Evolutionary conservation across 2,113 vertebrate species (phyloP).

Genomic region (Corythaeola cristata): DNA sequence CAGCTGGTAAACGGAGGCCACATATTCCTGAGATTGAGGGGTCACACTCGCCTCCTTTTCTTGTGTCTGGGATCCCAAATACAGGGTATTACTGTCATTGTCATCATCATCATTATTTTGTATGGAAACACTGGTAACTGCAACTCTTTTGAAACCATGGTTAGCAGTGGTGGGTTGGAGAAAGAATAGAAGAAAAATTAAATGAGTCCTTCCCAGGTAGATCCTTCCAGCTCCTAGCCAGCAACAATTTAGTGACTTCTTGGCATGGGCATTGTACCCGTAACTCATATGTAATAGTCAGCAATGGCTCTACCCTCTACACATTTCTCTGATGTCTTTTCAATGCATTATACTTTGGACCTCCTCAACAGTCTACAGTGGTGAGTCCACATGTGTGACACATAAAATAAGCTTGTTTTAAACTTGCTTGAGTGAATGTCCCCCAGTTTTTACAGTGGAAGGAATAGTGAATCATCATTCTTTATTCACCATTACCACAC

Average conservation of each 20-base stretch:
- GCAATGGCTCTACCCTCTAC: too few species aligned
- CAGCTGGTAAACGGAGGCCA: neutral
- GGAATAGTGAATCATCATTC: neutral
- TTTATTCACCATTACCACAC: neutral
- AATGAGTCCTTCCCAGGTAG: neutral
- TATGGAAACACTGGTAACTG: neutral
- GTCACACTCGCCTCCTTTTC: neutral
- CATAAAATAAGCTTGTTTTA: neutral
- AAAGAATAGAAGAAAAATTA: neutral
- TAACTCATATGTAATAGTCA: neutral
- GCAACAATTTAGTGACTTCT: neutral
- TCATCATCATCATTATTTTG: neutral
- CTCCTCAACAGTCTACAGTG: neutral
- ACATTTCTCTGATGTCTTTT: neutral
- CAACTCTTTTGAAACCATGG: neutral
- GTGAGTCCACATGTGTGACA: accelerated
- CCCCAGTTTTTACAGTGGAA: neutral
- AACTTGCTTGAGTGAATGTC: neutral
- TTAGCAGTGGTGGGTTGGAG: neutral
- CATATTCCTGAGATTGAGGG: neutral
- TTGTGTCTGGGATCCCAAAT: neutral
- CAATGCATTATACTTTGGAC: neutral
- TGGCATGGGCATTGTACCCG: neutral
- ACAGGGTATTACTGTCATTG: neutral
- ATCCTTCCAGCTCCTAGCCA: neutral